Evolutionary conservation across 2,113 vertebrate species (phyloP), one percentile per base, ranked within the genome.

Genomic region (Arizona elegans): DNA sequence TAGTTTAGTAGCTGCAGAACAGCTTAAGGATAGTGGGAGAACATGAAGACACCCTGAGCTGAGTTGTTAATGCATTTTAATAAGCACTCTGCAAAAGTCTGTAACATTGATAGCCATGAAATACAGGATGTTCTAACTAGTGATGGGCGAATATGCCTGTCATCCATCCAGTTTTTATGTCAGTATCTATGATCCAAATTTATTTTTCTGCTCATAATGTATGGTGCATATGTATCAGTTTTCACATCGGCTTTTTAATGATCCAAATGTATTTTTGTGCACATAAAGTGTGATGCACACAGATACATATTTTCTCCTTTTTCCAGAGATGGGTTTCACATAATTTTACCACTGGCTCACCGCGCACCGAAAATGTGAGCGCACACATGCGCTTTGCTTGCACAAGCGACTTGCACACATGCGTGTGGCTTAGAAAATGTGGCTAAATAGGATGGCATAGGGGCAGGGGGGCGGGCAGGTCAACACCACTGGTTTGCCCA

Each of bases 41-140:
- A 97, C 96, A 92, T 93, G 94, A 94, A 97, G 97, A 97, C 96
- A 97, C 97, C 97, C 95, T 94, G 94, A 93, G 94, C 96, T 19
- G 95, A 38, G 95, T 96, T 97, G 97, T 92, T 97, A 96, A 96
- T 97, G 96, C 96, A 96, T 96, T 97, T 97, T 96, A 96, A 96
- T 97, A 93, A 92, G 95, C 91, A 43, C 93, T 94, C 90, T 86
- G 92, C 94, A 95, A 90, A 96, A 91, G 94, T 91, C 93, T 56
- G 43, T 52, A 95, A 75, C 94, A 85, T 89, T 43, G 56, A 93
- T 94, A 94, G 53, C 92, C 93, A n/a, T 87, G 92, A 89, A 94
- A 86, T 2, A 94, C 85, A 90, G 59, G 58, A 94, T 92, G 87
- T 75, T 62, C 26, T 5, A 8, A 52, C 62, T 95, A 81, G 70